Conservation (phyloP, 1,140 invertebrate species). For the Eurytemora carolleeae region DNA sequence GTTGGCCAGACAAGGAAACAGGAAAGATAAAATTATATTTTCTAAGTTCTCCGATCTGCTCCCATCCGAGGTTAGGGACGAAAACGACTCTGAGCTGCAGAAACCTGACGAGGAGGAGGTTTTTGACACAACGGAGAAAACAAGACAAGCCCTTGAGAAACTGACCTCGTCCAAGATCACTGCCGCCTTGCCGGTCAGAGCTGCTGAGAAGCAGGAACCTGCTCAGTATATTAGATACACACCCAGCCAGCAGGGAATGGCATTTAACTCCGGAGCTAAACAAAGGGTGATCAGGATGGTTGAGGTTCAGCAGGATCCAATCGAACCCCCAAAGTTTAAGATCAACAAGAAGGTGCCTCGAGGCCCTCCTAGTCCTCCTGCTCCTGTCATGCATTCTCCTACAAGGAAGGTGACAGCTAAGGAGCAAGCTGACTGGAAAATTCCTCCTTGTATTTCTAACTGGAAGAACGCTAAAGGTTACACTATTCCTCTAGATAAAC, state of each 20-base stretch:
- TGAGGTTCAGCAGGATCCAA: slow-evolving; percentile 85
- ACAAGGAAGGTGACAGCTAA: slow-evolving; percentile 89
- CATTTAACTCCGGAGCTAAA: slow-evolving; percentile 90
- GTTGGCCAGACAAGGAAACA: slow-evolving; percentile 79
- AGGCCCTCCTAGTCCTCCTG: slow-evolving; percentile 91
- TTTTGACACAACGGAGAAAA: slow-evolving; percentile 65
- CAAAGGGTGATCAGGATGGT: slow-evolving; percentile 93
- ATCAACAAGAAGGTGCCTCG: slow-evolving; percentile 89
- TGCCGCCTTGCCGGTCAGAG: slow-evolving; percentile 75
- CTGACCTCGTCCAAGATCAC: slow-evolving; percentile 71
- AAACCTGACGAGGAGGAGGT: slow-evolving; percentile 67
- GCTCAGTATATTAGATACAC: slow-evolving; percentile 95
- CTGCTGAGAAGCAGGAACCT: slow-evolving; percentile 69
- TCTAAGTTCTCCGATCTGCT: slow-evolving; percentile 82
- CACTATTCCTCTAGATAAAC: slow-evolving; percentile 94
- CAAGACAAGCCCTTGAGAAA: slow-evolving; percentile 57
- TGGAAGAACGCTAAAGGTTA: slow-evolving; percentile 99
- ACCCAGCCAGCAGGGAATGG: slow-evolving; percentile 82
- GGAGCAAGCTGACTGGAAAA: slow-evolving; percentile 99
- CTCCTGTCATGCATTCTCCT: slow-evolving; percentile 89
- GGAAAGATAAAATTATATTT: slow-evolving; percentile 89
- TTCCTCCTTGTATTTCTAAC: slow-evolving; percentile 96
- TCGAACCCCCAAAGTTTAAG: slow-evolving; percentile 95
- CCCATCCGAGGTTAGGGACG: slow-evolving; percentile 72
- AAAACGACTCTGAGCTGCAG: slow-evolving; percentile 69